phyloP scores from a whole-genome alignment of 2,113 vertebrate genomes.

The Cololabis saira region DNA sequence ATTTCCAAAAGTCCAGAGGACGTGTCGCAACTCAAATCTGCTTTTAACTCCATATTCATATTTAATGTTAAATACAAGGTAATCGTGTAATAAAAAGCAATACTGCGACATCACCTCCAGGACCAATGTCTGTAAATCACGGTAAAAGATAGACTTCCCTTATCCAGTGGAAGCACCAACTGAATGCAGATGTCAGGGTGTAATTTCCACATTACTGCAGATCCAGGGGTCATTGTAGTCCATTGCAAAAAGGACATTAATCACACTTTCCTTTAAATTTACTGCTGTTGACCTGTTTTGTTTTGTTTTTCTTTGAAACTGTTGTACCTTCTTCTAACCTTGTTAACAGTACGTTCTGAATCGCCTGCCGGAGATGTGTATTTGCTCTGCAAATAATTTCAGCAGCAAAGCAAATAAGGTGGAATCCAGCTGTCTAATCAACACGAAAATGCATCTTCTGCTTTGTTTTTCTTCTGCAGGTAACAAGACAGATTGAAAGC shows the following conservation, averaged over 20 bases:
- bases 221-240: no score
- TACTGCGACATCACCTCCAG: no score
- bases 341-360: conserved; percentile 31
- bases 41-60: no score
- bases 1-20: no score
- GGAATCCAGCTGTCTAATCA: conserved; percentile 16
- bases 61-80: no score
- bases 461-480: conserved; percentile 33
- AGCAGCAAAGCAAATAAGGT: conserved; percentile 27
- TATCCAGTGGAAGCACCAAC: no score
- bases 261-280: conserved; percentile 21
- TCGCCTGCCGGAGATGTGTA: conserved; percentile 13
- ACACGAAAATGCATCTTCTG: conserved; percentile 24
- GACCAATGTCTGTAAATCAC: no score
- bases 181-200: no score
- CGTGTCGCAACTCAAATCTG: no score
- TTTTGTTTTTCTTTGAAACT: conserved; percentile 31
- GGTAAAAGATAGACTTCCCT: no score
- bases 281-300: conserved; percentile 3
- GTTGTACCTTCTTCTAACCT: conserved; percentile 43
- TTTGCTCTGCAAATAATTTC: conserved; percentile 29
- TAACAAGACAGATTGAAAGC: conserved; percentile 30
- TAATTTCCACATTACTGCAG: no score
- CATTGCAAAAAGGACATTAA: not conserved
- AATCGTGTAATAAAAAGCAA: no score